phyloP scores from a whole-genome alignment of 2,888 invertebrate species.

The Diadegma fenestrale region DNA sequence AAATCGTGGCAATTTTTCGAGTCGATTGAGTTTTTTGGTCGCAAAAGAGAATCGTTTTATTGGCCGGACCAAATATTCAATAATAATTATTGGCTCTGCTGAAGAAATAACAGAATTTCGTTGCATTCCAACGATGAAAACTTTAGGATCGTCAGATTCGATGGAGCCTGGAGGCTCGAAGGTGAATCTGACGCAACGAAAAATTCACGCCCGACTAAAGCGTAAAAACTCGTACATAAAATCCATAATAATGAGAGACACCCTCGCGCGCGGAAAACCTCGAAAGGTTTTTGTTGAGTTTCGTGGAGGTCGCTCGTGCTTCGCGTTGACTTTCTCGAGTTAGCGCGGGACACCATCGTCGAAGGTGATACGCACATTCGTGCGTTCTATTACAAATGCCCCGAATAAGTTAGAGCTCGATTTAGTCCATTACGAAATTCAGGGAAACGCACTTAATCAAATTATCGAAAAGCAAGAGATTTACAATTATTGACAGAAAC shows the following conservation, averaged over 20 bases:
- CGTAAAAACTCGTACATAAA: conserved; percentile 37
- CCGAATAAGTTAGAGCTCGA: conserved; percentile 4
- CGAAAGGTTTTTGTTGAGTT: conserved; percentile 58
- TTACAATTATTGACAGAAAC: not conserved
- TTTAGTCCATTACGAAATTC: conserved; percentile 5
- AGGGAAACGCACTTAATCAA: not conserved
- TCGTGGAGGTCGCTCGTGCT: conserved; percentile 64
- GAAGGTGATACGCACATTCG: conserved; percentile 61
- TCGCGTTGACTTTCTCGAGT: conserved; percentile 63
- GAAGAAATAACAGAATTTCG: too few species aligned
- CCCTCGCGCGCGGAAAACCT: conserved; percentile 57
- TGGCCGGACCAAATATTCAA: too few species aligned
- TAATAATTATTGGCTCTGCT: too few species aligned
- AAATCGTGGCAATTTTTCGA: too few species aligned
- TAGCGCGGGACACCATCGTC: conserved; percentile 29
- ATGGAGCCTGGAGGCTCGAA: conserved; percentile 23
- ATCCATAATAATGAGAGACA: conserved; percentile 40
- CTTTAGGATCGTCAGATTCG: too few species aligned
- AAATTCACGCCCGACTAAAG: conserved; percentile 27
- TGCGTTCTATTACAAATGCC: conserved; percentile 32
- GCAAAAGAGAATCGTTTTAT: too few species aligned
- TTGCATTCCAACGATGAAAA: too few species aligned
- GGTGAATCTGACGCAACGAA: conserved; percentile 43
- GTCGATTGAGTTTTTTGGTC: too few species aligned
- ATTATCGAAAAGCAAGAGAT: not conserved